Evolutionary conservation across 1,140 invertebrate genomes (phyloP), one percentile per base, ranked within the genome.

Genomic region (Drosophila sturtevanti): DNA sequence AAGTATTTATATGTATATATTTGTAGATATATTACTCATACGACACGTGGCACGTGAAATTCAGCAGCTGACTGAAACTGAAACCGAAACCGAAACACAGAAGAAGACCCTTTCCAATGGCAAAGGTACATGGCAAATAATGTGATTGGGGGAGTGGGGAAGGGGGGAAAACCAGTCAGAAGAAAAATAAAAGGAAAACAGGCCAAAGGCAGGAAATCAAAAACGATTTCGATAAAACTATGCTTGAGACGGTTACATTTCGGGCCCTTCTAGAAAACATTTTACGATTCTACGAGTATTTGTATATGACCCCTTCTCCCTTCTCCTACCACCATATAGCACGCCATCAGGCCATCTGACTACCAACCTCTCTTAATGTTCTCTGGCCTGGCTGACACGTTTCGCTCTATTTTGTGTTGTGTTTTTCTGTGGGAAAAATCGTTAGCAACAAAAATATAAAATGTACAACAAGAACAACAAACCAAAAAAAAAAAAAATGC

Each of bases 391-490:
- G 41, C 62, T 63, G 72, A 72, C 76, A 68, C 69, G 73, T 72
- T 72, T 63, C 14, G 68, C 54, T 68, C 67, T 77, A 63, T 72
- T 27, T 22, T 59, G 55, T 71, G 58, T 77, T 68, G 22, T 64
- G 37, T 77, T 68, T 35, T 58, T 54, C 31, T 78, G 61, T 81
- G 62, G 71, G 82, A 90, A 90, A 90, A 90, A 90, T 90, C 87
- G 87, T 90, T 90, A 90, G 72, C 54, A 77, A 79, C 61, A 79
- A 71, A 59, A 80, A 75, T 72, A 74, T 21, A 52, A 72, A 71
- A 48, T 31, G 27, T 31, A 31, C 6, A 31, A 31, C 3, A 31
- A 31, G 7, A 31, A 3, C 27, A 44, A 31, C 56, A 64, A 56
- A n/a, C n/a, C n/a, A n/a, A n/a, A n/a, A 24, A 70, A 44, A 59